Conservation (phyloP, 2,797 vertebrate species). For the Delichon dasypus region DNA sequence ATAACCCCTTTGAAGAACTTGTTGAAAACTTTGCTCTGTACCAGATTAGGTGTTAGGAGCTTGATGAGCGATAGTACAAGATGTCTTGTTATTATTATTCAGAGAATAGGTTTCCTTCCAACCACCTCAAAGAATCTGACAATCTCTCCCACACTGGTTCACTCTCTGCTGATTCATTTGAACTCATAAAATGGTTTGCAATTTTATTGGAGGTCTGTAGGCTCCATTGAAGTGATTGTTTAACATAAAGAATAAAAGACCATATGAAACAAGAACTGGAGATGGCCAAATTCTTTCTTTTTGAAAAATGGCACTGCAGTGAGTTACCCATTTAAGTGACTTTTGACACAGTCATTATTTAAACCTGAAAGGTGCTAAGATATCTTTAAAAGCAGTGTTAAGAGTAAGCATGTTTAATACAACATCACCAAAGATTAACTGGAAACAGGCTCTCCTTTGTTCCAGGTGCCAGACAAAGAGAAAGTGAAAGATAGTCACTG, state of each 20-base stretch:
- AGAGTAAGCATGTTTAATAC: background rate
- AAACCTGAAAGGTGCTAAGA: background rate
- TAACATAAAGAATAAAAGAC: background rate
- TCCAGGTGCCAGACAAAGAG: background rate
- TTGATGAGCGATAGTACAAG: background rate
- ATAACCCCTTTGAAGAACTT: conserved; percentile 1
- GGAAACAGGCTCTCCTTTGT: background rate
- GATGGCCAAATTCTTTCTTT: background rate
- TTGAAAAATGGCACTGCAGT: background rate
- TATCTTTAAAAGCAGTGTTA: background rate
- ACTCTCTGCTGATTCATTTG: background rate
- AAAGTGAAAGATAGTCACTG: background rate
- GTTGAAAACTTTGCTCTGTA: conserved; percentile 18
- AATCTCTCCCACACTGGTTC: background rate
- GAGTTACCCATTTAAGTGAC: background rate
- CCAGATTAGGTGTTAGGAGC: background rate
- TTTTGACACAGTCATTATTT: background rate
- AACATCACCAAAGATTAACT: background rate
- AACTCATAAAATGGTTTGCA: background rate
- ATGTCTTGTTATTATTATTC: background rate
- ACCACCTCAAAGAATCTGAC: background rate
- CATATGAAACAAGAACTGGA: background rate
- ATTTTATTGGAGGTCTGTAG: background rate
- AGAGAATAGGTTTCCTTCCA: background rate
- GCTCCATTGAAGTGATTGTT: background rate